phyloP scores from a whole-genome alignment of 2,797 vertebrate species.

The Pangasius krempfi region DNA sequence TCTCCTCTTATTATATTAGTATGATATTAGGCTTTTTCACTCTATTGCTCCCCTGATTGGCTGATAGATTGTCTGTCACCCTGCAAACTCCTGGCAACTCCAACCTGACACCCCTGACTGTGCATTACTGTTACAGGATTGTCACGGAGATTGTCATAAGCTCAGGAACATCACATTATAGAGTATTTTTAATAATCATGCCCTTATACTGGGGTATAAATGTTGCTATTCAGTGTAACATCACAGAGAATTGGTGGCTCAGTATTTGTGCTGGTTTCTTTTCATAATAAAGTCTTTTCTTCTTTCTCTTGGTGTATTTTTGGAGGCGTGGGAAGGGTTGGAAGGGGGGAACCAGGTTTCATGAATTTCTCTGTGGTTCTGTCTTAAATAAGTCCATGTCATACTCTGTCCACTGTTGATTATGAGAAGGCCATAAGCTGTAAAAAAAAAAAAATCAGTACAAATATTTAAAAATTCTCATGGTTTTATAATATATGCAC shows the following conservation, averaged over 20 bases:
- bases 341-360: not conserved
- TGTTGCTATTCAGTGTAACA: not conserved
- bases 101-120: not conserved
- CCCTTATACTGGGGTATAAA: not conserved
- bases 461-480: constrained; percentile 19
- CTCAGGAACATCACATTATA: not conserved
- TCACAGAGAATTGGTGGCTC: not conserved
- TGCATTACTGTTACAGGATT: not conserved
- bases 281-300: not conserved
- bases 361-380: constrained; percentile 14
- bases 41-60: not conserved
- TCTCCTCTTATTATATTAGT: not conserved
- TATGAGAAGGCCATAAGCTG: constrained; percentile 12
- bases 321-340: not conserved
- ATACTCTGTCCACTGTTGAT: constrained; percentile 8
- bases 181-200: not conserved
- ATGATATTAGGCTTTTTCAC: not conserved
- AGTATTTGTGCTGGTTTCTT: constrained; percentile 4
- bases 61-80: not conserved
- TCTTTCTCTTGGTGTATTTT: not conserved
- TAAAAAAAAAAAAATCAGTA: not conserved
- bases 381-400: constrained; percentile 18
- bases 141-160: not conserved
- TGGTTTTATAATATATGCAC: constrained; percentile 13
- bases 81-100: not conserved